Base-by-base conservation (phyloP, 53 echinoderm and acorn worm genomes). In the Patiria pectinifera region DNA sequence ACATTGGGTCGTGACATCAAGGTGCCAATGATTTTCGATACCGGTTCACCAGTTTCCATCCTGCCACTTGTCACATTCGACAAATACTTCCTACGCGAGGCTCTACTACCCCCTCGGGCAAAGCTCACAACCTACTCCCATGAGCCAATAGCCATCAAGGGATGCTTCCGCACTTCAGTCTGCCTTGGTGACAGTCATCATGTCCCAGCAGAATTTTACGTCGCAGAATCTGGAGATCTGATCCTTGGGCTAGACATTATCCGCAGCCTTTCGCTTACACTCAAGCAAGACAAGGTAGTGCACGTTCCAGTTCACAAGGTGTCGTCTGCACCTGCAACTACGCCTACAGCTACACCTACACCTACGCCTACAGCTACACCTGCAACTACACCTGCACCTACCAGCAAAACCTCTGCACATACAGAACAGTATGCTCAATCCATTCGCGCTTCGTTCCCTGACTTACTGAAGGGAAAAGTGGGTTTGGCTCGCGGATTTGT, bases 31-130 rank as follows among this genome's bases (percentile, higher is more conserved):
- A 93, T 83, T 46, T 82, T 90, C 18, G 93, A 93, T 58, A 93
- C 93, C 15, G 89, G 89, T 89, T 87, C 93, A 9, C 82, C 87
- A 48, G 93, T 93, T 48, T 71, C 93, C 14, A 89, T 93, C 24
- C 21, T 93, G 48, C 93, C 93, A 11, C n/a, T 58, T 6, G 48
- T 21, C 15, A 63, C 71, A 72, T 93, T 89, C 24, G 89, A 93
- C 69, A 45, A 72, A 59, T 25, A 89, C 45, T 93, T 93, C 35
- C 19, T 93, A 6, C 80, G 88, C 45, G 93, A 93, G 16, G 58
- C 86, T 24, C 16, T 88, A 15, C 23, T 53, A 26, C 82, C 71
- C 19, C 46, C 93, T 6, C 10, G 4, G 22, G 48, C 48, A 22
- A 82, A 72, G 18, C 72, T 93, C 3, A 89, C 78, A 12, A 93